These are phyloP conservation scores for Psittacula derbiana DNA, from an alignment of 2,797 vertebrate genomes.

Conservation along the genomic window DNA sequence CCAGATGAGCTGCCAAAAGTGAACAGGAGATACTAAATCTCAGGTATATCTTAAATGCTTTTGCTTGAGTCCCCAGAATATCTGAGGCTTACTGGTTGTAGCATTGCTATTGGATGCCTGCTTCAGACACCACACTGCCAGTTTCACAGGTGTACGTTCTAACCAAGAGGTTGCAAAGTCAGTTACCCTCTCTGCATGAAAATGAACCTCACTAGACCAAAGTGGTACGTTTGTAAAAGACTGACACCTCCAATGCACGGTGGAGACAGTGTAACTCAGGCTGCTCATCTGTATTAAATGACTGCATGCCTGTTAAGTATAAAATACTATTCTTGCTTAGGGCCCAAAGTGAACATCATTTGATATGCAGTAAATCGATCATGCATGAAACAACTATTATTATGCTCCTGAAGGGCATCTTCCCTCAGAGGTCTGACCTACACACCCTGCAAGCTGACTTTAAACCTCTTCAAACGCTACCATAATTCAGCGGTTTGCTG, in stretches of 20 bases:
- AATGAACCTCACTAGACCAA: neutral
- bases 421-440: accelerated
- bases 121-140: neutral
- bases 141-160: neutral
- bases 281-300: neutral
- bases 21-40: neutral
- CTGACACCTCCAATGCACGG: neutral
- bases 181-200: neutral
- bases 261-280: accelerated
- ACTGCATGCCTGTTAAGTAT: accelerated
- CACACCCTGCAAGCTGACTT: accelerated
- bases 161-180: neutral
- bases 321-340: accelerated
- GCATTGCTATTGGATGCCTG: neutral
- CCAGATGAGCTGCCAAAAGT: neutral
- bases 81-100: neutral
- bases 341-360: neutral
- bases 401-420: neutral
- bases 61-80: neutral
- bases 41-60: neutral
- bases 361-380: accelerated
- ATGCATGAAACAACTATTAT: accelerated
- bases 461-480: neutral
- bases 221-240: neutral
- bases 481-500: accelerated